A percentile compares a stretch with the other conserved stretches of the same genome.
Conservation (phyloP, 2,888 invertebrate species). For the Megalurothrips usitatus region DNA sequence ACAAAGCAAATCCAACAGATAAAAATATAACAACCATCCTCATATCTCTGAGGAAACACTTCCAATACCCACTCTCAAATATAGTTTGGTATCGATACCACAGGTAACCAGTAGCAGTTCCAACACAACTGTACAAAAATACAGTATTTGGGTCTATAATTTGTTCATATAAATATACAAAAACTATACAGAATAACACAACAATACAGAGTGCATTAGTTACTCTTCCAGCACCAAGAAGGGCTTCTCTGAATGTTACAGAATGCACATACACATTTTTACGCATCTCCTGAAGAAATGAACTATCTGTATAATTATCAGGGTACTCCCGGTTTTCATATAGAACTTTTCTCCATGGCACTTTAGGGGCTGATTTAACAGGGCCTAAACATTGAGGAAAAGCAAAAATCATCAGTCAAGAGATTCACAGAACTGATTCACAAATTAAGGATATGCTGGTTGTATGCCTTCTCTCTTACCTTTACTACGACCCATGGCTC, state of each 20-base stretch:
- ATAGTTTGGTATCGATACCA: slow-evolving; percentile 46
- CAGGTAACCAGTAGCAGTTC: slow-evolving; percentile 60
- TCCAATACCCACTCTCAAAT: slow-evolving; percentile 40
- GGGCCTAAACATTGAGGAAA: not conserved
- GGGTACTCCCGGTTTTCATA: slow-evolving; percentile 83
- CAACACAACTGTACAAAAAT: slow-evolving; percentile 54
- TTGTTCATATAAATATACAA: slow-evolving; percentile 66
- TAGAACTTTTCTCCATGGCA: slow-evolving; percentile 80
- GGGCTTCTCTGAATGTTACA: slow-evolving; percentile 64
- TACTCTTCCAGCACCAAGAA: slow-evolving; percentile 70
- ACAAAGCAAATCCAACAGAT: slow-evolving; percentile 80
- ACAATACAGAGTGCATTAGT: slow-evolving; percentile 76
- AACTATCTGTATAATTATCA: slow-evolving; percentile 86
- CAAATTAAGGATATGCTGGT: too few relatives aligned
- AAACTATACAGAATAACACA: slow-evolving; percentile 66
- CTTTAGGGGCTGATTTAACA: slow-evolving; percentile 42
- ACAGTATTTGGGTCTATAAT: slow-evolving; percentile 61
- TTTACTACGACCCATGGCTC: too few relatives aligned
- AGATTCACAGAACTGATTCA: too few relatives aligned
- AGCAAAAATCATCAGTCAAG: too few relatives aligned
- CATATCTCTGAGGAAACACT: slow-evolving; percentile 54
- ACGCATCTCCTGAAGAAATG: slow-evolving; percentile 77
- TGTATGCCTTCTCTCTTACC: too few relatives aligned
- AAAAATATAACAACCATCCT: slow-evolving; percentile 77
- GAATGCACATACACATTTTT: slow-evolving; percentile 78